phyloP scores from a whole-genome alignment of 2,888 invertebrate genomes.

The Coremacera marginata region DNA sequence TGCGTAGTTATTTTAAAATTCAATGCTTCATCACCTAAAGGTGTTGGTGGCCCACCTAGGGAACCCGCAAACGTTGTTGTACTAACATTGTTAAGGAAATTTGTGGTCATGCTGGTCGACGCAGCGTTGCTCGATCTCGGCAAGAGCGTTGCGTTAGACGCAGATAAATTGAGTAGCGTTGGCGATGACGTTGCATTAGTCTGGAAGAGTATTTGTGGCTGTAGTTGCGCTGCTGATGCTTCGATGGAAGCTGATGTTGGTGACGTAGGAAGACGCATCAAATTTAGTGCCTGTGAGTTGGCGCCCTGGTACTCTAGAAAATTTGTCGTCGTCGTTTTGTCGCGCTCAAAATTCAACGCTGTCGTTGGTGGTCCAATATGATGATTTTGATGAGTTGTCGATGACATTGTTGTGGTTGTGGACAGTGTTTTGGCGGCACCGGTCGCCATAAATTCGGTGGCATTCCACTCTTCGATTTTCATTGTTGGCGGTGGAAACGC shows the following conservation, averaged over 20 bases:
- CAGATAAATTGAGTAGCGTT: constrained; percentile 51
- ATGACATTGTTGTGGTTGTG: constrained; percentile 40
- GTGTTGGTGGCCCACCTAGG: constrained; percentile 42
- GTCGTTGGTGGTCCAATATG: not conserved
- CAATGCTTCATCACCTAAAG: constrained; percentile 49
- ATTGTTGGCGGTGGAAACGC: constrained; percentile 70
- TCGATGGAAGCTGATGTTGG: constrained; percentile 64
- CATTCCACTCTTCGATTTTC: constrained; percentile 79
- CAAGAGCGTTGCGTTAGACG: constrained; percentile 41
- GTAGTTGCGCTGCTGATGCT: constrained; percentile 48
- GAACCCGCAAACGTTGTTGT: constrained; percentile 33
- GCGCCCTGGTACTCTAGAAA: constrained; percentile 48
- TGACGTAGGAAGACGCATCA: constrained; percentile 63
- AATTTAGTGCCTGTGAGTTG: constrained; percentile 59
- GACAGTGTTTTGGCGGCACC: constrained; percentile 53
- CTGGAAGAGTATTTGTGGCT: constrained; percentile 57
- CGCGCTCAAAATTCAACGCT: constrained; percentile 12
- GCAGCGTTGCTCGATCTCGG: constrained; percentile 43
- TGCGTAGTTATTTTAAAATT: constrained; percentile 52
- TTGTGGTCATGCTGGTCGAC: constrained; percentile 47
- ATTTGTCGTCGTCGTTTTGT: constrained; percentile 39
- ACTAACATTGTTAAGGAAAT: constrained; percentile 19
- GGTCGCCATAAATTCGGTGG: constrained; percentile 49
- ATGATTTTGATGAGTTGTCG: constrained; percentile 31
- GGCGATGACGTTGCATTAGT: constrained; percentile 45